Base-by-base conservation (phyloP, 2,797 vertebrate genomes). In the Orientallactaga sibirica region DNA sequence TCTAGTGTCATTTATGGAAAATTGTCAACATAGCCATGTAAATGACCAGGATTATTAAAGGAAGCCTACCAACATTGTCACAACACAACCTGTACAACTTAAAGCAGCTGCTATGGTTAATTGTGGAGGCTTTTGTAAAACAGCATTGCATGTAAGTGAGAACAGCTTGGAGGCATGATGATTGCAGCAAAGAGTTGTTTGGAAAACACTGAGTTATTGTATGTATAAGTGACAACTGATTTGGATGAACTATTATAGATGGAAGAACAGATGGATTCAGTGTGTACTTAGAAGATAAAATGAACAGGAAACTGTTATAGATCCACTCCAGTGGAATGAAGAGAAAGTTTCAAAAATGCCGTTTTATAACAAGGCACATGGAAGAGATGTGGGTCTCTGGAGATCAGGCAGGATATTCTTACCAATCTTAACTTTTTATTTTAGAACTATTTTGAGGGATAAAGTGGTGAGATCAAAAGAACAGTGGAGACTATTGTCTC, bases 211-310 rank as follows among this genome's bases (percentile, higher is more conserved):
- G 20, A 9, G 29, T 68, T 79, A 70, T 9, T 61, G 8, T 5
- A 29, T 20, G 10, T 22, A 62, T 33, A 77, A 81, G 4, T 41
- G 10, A 71, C 6, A n/a, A 80, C 15, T 66, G 41, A 33, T 92
- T 16, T 62, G 61, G 24, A 3, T 64, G 22, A 6, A 25, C 6
- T 27, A 58, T 71, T 78, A 88, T 7, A 2, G 14, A 19, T 83
- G 2, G 37, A 73, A 88, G 85, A 66, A 80, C 19, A 67, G 10
- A 75, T 41, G 7, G 4, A 85, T 81, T 91, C 11, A 80, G 71
- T 27, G 48, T 41, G 66, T 43, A 92, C 81, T 43, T 43, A 87
- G 0, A 89, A 94, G 20, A 84, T 74, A 83, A 78, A 90, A 43
- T 92, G 24, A 79, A 52, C 12, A 58, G 3, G 16, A 58, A 9